Base-by-base conservation (phyloP, 2,113 vertebrate species). In the Aegithalos caudatus region DNA sequence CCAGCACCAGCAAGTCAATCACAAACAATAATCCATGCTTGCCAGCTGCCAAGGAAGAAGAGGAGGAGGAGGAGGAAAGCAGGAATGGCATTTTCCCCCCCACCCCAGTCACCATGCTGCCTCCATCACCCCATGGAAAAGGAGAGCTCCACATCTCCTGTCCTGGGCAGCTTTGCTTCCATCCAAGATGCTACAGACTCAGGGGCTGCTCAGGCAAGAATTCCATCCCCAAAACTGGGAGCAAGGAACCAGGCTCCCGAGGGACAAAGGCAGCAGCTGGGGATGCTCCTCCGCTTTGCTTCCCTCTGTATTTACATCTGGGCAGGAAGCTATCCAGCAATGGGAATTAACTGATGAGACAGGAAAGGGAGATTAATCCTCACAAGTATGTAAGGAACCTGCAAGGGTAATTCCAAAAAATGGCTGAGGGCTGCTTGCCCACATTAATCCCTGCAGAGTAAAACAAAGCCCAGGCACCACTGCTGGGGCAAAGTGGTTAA, bases 1-100 rank as follows among this genome's bases (percentile, higher is more conserved):
- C 86, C 86, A 96, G 72, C 74, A 81, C 78, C 86, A 84, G 92
- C 80, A 96, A 97, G 96, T 94, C 74, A 90, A 95, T 91, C 90
- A 86, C 64, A 76, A 95, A 81, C 94, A 93, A 53, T 57, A 87
- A 65, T 80, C 92, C 79, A 31, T 2, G 3, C 54, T 72, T 28
- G 71, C 79, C 86, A 82, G 76, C 82, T 88, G 92, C 82, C 51
- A 62, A 81, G 33, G 58, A 80, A 38, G 56, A 53, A 9, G 73
- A 86, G 24, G 53, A 79, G 67, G 73, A 86, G 24, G 53, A 79
- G 67, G 54, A 86, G 35, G 73, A 67, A 86, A 57, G 73, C 57
- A 84, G 78, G 48, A 81, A 65, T 9, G 1, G 29, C 51, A n/a
- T 65, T 38, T 69, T 16, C 47, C 58, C 40, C 40, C 64, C n/a